Evolutionary conservation across 2,888 invertebrate species (phyloP), one percentile per base, ranked within the genome.

Genomic region (Artemia sinica): DNA sequence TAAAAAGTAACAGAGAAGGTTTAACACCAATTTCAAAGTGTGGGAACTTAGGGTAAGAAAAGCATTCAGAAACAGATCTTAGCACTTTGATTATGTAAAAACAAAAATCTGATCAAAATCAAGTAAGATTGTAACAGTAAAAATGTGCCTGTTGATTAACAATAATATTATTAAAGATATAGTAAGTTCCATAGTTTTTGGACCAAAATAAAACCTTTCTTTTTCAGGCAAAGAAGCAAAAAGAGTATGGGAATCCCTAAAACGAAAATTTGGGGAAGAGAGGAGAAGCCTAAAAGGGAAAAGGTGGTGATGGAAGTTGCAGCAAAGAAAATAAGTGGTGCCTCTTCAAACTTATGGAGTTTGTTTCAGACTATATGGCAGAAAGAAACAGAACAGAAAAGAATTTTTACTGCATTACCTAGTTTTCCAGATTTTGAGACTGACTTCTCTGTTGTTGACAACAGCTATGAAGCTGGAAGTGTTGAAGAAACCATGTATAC

Each of bases 301-400:
- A 14, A 52, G 58, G 18, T 18, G 18, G 18, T 18, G 18, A 18
- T 18, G 18, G 18, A 18, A 18, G 18, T 18, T 18, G 18, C 18
- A 18, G 18, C 18, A 18, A 18, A n/a, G 14, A 58, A 14, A 14
- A 58, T 58, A 58, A 58, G 58, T 58, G 58, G 58, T 13, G n/a
- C 58, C 58, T 58, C 14, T 58, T n/a, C 58, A 58, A 58, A 58
- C 58, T 58, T n/a, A 58, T 58, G 58, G 58, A 58, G 6, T 58
- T 58, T 58, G 14, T 58, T 13, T 58, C 14, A 14, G 58, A 58
- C 14, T 58, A 58, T 14, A 14, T 7, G n/a, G 58, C 14, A 14
- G 58, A 4, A n/a, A 13, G 58, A 58, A 58, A 58, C 58, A 58
- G 58, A 58, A 58, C 58, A 52, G n/a, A 52, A 52, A n/a, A 52